Evolutionary conservation across 2,888 invertebrate genomes (phyloP).

Genomic region (Pyrgus malvae): DNA sequence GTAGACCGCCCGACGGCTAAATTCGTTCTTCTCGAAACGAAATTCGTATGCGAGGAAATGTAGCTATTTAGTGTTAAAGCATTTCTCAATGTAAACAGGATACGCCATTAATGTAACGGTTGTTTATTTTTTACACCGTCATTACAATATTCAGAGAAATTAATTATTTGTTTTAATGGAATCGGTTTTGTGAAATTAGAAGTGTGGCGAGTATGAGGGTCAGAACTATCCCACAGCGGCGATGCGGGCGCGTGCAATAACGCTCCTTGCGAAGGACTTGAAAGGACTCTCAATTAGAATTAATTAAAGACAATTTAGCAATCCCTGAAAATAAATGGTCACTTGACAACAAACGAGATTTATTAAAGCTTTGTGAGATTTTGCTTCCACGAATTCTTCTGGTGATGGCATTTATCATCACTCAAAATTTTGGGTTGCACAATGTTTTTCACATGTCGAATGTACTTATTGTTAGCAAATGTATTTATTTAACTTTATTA

Average conservation of each 20-base stretch:
- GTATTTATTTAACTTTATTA: too few relatives aligned
- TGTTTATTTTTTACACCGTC: conserved; percentile 44
- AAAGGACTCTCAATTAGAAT: conserved; percentile 77
- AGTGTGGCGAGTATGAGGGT: conserved; percentile 63
- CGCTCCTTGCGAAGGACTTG: conserved; percentile 62
- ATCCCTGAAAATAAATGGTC: conserved; percentile 70
- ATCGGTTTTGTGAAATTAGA: conserved; percentile 37
- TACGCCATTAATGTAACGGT: conserved; percentile 39
- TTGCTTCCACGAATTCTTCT: conserved; percentile 16
- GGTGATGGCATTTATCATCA: neutral
- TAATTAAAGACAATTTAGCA: conserved; percentile 81
- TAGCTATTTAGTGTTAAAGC: conserved; percentile 51
- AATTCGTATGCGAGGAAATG: conserved; percentile 53
- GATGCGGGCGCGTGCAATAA: conserved; percentile 76
- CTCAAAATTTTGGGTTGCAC: too few relatives aligned
- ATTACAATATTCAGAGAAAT: conserved; percentile 48
- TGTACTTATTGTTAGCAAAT: too few relatives aligned
- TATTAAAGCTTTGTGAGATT: conserved; percentile 55
- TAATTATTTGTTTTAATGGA: conserved; percentile 43
- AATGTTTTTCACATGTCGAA: neutral
- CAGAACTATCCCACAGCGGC: conserved; percentile 49
- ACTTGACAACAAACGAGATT: conserved; percentile 74
- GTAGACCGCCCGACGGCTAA: conserved; percentile 52
- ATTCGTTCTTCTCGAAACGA: conserved; percentile 49
- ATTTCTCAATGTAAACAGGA: conserved; percentile 52